These are phyloP conservation scores for Colossoma macropomum DNA, from an alignment of 2,113 vertebrate species.

Conservation along the genomic window DNA sequence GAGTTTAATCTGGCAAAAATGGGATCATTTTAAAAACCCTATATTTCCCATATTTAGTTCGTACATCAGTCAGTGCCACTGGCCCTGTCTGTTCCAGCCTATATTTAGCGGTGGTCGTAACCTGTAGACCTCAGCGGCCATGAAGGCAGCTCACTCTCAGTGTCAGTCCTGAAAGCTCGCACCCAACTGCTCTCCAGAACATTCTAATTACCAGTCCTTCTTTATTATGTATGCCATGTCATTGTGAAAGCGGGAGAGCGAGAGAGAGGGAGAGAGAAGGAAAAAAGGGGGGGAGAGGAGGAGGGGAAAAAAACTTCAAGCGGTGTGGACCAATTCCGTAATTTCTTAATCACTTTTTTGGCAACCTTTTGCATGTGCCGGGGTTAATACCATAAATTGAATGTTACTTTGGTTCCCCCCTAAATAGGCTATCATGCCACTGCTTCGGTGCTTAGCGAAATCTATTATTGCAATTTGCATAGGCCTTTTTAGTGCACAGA, in stretches of 20 bases:
- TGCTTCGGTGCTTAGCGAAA: slow-evolving; percentile 73
- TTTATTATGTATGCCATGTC: slow-evolving; percentile 79
- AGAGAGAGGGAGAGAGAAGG: slow-evolving; percentile 32
- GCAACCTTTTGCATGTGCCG: slow-evolving; percentile 75
- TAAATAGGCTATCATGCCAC: slow-evolving; percentile 79
- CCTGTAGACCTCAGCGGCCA: slow-evolving; percentile 35
- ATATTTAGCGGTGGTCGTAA: slow-evolving; percentile 42
- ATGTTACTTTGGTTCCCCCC: slow-evolving; percentile 80
- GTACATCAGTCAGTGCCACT: slow-evolving; percentile 1
- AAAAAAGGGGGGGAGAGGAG: slow-evolving; percentile 19
- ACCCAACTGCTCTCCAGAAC: slow-evolving; percentile 69
- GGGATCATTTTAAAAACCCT: not conserved
- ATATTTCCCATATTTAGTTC: not conserved
- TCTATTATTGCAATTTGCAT: slow-evolving; percentile 85
- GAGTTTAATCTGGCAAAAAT: not conserved
- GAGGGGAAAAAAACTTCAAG: slow-evolving; percentile 65
- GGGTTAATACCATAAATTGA: slow-evolving; percentile 81
- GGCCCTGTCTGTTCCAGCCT: slow-evolving; percentile 9
- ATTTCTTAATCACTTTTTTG: slow-evolving; percentile 85
- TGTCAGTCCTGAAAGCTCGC: slow-evolving; percentile 30
- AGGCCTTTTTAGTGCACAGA: slow-evolving; percentile 72
- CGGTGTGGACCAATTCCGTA: slow-evolving; percentile 75
- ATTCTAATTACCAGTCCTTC: slow-evolving; percentile 80
- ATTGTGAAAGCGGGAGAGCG: slow-evolving; percentile 63
- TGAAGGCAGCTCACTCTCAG: slow-evolving; percentile 17